Conservation (phyloP, 2,888 invertebrate species). For the Dryocosmus kuriphilus region DNA sequence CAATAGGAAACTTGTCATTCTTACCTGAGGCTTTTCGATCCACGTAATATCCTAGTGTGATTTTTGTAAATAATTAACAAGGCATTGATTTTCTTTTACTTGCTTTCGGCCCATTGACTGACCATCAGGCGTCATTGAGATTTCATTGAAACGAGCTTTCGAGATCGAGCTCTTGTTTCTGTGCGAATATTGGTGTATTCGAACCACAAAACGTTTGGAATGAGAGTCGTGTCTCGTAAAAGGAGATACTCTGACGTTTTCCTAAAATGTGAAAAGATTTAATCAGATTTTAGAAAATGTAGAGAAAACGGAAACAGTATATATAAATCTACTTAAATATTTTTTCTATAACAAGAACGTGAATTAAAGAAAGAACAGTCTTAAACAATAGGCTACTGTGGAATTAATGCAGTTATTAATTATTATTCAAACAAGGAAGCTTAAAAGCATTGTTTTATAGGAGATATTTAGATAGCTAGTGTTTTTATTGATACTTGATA, state of each 20-base stretch:
- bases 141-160: slow-evolving; percentile 90
- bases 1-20: background rate
- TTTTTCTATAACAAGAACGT: background rate
- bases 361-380: background rate
- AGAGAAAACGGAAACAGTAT: slow-evolving; percentile 5
- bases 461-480: background rate
- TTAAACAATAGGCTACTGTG: no score
- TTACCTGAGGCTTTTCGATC: slow-evolving; percentile 24
- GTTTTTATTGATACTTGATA: slow-evolving; percentile 15
- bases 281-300: slow-evolving; percentile 4
- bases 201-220: slow-evolving; percentile 95
- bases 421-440: no score
- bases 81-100: slow-evolving; percentile 57
- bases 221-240: slow-evolving; percentile 92
- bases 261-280: slow-evolving; percentile 79
- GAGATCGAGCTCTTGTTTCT: slow-evolving; percentile 88
- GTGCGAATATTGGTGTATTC: slow-evolving; percentile 93
- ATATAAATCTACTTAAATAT: slow-evolving; percentile 1
- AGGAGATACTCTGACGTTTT: slow-evolving; percentile 91
- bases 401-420: no score
- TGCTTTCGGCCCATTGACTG: slow-evolving; percentile 69
- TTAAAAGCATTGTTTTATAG: background rate
- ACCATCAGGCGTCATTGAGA: slow-evolving; percentile 88
- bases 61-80: slow-evolving; percentile 35
- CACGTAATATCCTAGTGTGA: slow-evolving; percentile 24